phyloP scores from a whole-genome alignment of 2,888 invertebrate genomes.

The Hydriomena furcata region DNA sequence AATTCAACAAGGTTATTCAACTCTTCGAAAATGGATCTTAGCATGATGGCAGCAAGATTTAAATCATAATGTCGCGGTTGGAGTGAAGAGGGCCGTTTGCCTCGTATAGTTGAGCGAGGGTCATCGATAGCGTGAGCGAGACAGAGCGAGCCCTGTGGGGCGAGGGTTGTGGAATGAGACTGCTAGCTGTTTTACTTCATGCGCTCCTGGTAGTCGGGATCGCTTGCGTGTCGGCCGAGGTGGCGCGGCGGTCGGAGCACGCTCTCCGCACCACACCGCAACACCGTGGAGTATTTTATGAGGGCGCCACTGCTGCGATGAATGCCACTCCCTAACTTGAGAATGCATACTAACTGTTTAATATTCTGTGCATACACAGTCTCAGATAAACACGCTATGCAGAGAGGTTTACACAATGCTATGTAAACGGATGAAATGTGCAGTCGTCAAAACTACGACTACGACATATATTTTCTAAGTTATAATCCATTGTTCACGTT shows the following conservation, averaged over 20 bases:
- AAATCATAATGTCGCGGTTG: constrained; percentile 20
- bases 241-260: constrained; percentile 69
- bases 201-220: constrained; percentile 72
- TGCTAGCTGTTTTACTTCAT: constrained; percentile 44
- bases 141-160: constrained; percentile 40
- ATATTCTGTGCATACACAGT: constrained; percentile 10
- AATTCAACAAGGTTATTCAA: constrained; percentile 23
- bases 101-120: constrained; percentile 53
- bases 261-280: constrained; percentile 41
- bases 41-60: neutral
- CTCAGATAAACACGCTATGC: neutral
- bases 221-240: constrained; percentile 81
- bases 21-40: constrained; percentile 23
- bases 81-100: constrained; percentile 49
- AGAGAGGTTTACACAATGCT: constrained; percentile 10
- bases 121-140: constrained; percentile 61
- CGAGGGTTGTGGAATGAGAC: constrained; percentile 42
- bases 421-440: constrained; percentile 6
- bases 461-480: too few relatives aligned
- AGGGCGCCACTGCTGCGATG: constrained; percentile 24
- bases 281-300: constrained; percentile 1
- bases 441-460: constrained; percentile 9
- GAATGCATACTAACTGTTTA: constrained; percentile 11
- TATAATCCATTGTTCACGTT: too few relatives aligned
- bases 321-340: constrained; percentile 9